These are phyloP conservation scores for Heliopora coerulea DNA, from an alignment of 92 coral and sea anemone genomes.

Conservation along the genomic window DNA sequence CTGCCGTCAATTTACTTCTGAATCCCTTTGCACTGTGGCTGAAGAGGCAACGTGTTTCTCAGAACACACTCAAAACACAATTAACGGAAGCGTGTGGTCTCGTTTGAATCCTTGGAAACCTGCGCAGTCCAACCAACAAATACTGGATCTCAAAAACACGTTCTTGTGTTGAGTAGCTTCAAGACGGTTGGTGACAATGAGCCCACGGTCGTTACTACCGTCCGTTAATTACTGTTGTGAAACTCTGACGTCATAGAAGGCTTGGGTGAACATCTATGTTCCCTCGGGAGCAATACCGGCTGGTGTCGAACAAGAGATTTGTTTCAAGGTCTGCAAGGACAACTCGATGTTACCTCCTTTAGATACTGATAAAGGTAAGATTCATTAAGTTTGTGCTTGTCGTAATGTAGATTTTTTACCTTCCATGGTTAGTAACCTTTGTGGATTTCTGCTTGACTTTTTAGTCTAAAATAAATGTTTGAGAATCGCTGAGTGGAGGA, in stretches of 20 bases:
- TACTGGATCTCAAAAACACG: no score
- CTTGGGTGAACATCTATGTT: constrained; percentile 94
- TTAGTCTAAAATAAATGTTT: no score
- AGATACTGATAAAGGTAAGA: constrained; percentile 91
- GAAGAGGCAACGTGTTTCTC: constrained; percentile 20
- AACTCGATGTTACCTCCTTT: constrained; percentile 94
- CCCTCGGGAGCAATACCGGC: constrained; percentile 94
- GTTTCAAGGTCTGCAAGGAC: constrained; percentile 98
- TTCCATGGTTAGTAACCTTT: no score
- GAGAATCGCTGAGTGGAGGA: no score
- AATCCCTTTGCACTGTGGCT: constrained; percentile 45
- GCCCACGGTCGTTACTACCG: constrained; percentile 95
- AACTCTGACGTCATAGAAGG: constrained; percentile 79
- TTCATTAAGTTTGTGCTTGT: no score
- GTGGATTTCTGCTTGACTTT: no score
- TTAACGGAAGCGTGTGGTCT: background rate
- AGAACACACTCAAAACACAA: background rate
- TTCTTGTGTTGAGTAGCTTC: constrained; percentile 72
- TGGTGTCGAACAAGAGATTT: constrained; percentile 90
- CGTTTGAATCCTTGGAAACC: background rate
- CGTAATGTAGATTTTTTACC: no score
- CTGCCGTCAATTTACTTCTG: background rate
- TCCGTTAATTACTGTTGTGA: constrained; percentile 96
- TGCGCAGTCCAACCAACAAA: no score
- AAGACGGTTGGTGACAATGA: constrained; percentile 83